Evolutionary conservation across 2,797 vertebrate species (phyloP).

Genomic region (Spinibarbus caldwelli): DNA sequence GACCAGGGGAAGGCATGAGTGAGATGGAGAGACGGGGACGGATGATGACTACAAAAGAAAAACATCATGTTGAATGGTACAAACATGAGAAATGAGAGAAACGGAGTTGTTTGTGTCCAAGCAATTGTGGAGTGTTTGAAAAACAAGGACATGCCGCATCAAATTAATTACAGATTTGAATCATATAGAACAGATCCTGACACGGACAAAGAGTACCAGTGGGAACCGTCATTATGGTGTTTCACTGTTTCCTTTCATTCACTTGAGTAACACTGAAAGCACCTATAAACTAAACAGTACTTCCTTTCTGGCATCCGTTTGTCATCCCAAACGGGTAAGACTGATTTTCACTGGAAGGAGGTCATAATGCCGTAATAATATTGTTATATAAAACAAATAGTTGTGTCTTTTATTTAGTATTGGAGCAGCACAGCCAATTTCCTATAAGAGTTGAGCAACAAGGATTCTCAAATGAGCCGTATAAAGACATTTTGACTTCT

Average conservation of each 20-base stretch:
- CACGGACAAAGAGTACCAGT: constrained; percentile 40
- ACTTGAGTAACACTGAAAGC: constrained; percentile 45
- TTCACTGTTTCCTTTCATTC: constrained; percentile 56
- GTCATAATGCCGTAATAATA: constrained; percentile 22
- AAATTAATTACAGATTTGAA: constrained; percentile 34
- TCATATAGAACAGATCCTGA: constrained; percentile 35
- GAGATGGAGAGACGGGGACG: background rate
- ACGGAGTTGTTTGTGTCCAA: constrained; percentile 2
- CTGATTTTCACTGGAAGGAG: constrained; percentile 23
- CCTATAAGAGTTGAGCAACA: constrained; percentile 21
- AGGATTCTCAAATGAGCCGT: constrained; percentile 5
- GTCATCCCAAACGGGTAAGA: constrained; percentile 8
- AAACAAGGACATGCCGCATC: constrained; percentile 16
- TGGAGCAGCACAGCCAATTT: background rate
- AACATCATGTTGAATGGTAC: constrained; percentile 31
- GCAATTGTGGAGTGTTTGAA: background rate
- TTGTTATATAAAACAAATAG: constrained; percentile 8
- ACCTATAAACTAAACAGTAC: constrained; percentile 43
- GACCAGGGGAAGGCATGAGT: constrained; percentile 65
- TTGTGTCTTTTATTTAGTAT: constrained; percentile 26
- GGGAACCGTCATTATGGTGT: constrained; percentile 48
- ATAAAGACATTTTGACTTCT: constrained; percentile 2
- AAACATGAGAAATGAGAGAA: constrained; percentile 15
- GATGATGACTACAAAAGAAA: constrained; percentile 52
- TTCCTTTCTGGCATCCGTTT: constrained; percentile 49